phyloP scores from a whole-genome alignment of 2,113 vertebrate species.

The Mustela lutreola region DNA sequence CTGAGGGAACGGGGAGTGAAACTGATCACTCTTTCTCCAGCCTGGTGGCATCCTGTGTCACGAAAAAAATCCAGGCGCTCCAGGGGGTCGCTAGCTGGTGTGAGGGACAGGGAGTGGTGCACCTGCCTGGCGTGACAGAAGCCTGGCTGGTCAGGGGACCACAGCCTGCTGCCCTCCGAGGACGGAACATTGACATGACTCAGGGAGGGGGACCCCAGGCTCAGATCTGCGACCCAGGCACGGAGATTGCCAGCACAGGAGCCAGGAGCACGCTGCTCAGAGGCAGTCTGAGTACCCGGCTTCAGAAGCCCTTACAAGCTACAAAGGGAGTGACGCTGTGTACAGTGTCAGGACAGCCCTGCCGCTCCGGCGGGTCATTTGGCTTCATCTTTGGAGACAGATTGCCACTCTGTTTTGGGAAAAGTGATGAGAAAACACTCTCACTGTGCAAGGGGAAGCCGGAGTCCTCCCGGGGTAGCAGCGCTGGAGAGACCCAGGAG shows the following conservation, averaged over 20 bases:
- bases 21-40: rapidly evolving
- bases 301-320: not conserved
- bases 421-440: not conserved
- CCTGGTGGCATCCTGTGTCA: rapidly evolving
- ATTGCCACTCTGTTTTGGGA: not conserved
- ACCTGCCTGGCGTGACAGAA: rapidly evolving
- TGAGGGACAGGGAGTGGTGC: rapidly evolving
- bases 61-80: not conserved
- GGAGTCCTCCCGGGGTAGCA: too few species aligned
- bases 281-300: not conserved
- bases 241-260: rapidly evolving
- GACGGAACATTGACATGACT: not conserved
- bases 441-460: not conserved
- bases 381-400: not conserved
- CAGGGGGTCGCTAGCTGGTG: rapidly evolving
- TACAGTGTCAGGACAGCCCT: not conserved
- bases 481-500: rapidly evolving
- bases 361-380: not conserved
- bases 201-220: too few species aligned
- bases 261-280: too few species aligned
- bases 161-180: too few species aligned
- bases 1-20: not conserved
- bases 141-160: not conserved
- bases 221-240: not conserved
- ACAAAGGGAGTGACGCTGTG: rapidly evolving